Evolutionary conservation across 2,113 vertebrate species (phyloP), one percentile per base, ranked within the genome.

Genomic region (Ameiurus melas): DNA sequence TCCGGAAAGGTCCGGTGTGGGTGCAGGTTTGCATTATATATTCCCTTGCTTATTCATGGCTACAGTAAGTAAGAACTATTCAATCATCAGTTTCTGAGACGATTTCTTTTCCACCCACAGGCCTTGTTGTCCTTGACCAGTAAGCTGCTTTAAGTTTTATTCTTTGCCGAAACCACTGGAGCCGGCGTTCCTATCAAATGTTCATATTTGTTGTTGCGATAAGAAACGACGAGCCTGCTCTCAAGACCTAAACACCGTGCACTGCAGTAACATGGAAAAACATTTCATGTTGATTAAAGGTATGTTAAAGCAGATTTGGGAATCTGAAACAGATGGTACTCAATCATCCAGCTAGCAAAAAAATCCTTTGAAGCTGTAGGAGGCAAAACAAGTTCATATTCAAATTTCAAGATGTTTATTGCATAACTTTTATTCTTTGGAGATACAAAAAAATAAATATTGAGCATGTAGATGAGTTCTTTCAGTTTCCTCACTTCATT

Each of bases 21-120:
- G n/a, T n/a, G n/a, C n/a, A n/a, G n/a, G n/a, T n/a, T n/a, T n/a
- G n/a, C n/a, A n/a, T n/a, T n/a, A n/a, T n/a, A n/a, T n/a, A n/a
- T n/a, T 39, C 36, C 36, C 2, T 39, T 39, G 36, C 36, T 39
- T 39, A 39, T 39, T 39, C 36, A 3, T 39, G 36, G 36, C 36
- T 39, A 39, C 36, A 39, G 36, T 39, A 39, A 39, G 36, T 39
- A 39, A 36, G 36, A 36, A 39, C 36, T 39, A 39, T 39, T 39
- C 36, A 39, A 39, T 39, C 36, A 39, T 39, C 36, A 39, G 36
- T 39, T 39, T 39, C 36, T 43, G 39, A 25, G 30, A 12, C 8
- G 60, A 87, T 70, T 81, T 16, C 82, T 87, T 25, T 87, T 16
- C 62, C 86, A 81, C 86, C 20, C 86, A 58, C 86, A 70, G 47